Conservation (phyloP, 1,140 invertebrate genomes). For the Drosophila sproati region DNA sequence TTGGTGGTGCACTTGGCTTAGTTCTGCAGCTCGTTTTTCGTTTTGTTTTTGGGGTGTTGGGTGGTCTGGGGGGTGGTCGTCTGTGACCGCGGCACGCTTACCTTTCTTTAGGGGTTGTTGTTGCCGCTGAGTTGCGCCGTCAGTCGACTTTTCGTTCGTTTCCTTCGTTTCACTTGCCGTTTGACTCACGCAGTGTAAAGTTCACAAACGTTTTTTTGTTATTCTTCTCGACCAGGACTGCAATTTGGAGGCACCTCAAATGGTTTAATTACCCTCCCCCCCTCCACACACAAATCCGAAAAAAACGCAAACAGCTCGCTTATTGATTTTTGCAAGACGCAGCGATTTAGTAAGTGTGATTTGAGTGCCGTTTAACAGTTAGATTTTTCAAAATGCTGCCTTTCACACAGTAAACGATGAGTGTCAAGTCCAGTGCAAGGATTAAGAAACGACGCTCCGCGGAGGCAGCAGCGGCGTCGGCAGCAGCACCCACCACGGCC, state of each 20-base stretch:
- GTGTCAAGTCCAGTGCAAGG: slow-evolving; percentile 72
- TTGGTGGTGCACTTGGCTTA: slow-evolving; percentile 76
- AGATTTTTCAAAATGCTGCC: slow-evolving; percentile 4
- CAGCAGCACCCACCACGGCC: slow-evolving; percentile 34
- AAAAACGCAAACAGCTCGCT: slow-evolving; percentile 45
- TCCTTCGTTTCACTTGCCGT: slow-evolving; percentile 62
- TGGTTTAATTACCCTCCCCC: slow-evolving; percentile 37
- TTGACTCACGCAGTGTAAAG: slow-evolving; percentile 33
- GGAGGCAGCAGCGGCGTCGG: slow-evolving; percentile 65
- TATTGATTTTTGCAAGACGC: slow-evolving; percentile 50
- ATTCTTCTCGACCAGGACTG: slow-evolving; percentile 15
- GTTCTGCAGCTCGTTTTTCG: slow-evolving; percentile 29
- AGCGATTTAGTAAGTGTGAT: slow-evolving; percentile 23
- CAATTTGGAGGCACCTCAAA: slow-evolving; percentile 25
- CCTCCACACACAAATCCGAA: background rate
- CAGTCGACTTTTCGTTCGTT: slow-evolving; percentile 46
- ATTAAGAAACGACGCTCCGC: slow-evolving; percentile 77
- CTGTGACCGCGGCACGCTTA: slow-evolving; percentile 41
- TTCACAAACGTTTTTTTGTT: slow-evolving; percentile 25
- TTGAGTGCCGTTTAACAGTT: slow-evolving; percentile 1
- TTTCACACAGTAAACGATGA: slow-evolving; percentile 50
- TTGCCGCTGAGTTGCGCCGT: slow-evolving; percentile 77
- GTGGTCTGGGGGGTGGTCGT: slow-evolving; percentile 10
- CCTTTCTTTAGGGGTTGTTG: slow-evolving; percentile 67
- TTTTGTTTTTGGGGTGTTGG: slow-evolving; percentile 20